These are phyloP conservation scores for Sander vitreus DNA, from an alignment of 2,113 vertebrate genomes.

Conservation along the genomic window DNA sequence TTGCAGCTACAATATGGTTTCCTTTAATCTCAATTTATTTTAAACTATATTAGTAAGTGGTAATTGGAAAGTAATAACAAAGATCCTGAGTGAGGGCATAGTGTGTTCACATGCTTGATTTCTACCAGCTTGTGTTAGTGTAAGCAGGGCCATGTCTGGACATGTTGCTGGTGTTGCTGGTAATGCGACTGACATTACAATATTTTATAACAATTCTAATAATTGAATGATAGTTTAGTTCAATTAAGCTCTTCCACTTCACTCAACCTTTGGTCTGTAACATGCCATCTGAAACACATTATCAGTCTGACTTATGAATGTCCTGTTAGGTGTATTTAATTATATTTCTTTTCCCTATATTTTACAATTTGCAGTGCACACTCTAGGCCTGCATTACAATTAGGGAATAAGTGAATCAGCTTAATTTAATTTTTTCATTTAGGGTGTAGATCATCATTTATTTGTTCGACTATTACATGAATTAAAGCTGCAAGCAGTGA, in stretches of 20 bases:
- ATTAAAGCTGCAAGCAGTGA: no score
- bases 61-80: neutral
- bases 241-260: neutral
- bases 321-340: no score
- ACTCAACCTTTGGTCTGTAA: neutral
- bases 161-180: neutral
- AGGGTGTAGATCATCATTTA: neutral
- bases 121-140: neutral
- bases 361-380: no score
- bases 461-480: neutral
- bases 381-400: no score
- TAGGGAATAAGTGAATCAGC: no score
- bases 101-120: neutral
- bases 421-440: no score
- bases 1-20: slow-evolving; percentile 11
- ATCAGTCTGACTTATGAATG: no score
- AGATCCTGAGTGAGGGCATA: neutral
- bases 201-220: neutral
- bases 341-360: no score
- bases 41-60: neutral
- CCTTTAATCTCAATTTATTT: slow-evolving; percentile 11
- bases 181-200: neutral
- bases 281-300: neutral
- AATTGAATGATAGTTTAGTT: neutral
- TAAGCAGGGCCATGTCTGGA: neutral